A percentile compares a stretch with the other conserved stretches of the same genome.
Evolutionary conservation across 2,888 invertebrate species (phyloP).

Genomic region (Drosophila atroscutellata): DNA sequence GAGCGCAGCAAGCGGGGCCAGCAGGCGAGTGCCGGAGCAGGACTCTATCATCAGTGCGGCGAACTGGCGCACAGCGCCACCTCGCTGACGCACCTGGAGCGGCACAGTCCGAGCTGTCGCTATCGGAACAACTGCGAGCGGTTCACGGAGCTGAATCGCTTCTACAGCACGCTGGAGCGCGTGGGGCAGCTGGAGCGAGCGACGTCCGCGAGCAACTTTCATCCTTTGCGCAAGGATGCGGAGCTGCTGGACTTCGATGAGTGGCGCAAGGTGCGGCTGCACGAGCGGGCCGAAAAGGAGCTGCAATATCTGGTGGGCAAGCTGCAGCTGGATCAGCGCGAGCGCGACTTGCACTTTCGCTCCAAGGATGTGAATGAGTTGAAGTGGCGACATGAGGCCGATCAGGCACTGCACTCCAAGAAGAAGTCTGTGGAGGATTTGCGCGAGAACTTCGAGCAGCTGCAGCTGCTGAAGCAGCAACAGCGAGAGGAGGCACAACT

Average conservation of each 20-base stretch:
- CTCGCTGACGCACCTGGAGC: constrained; percentile 85
- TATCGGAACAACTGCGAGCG: constrained; percentile 89
- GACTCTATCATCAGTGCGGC: constrained; percentile 79
- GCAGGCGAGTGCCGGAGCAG: constrained; percentile 18
- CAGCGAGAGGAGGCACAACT: constrained; percentile 86
- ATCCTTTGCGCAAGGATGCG: constrained; percentile 90
- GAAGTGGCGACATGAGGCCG: constrained; percentile 91
- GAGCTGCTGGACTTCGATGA: constrained; percentile 94
- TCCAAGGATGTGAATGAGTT: constrained; percentile 90
- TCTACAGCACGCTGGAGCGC: constrained; percentile 93
- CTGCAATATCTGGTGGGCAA: constrained; percentile 91
- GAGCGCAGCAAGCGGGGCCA: constrained; percentile 71
- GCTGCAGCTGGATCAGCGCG: constrained; percentile 91
- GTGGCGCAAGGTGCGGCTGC: constrained; percentile 92
- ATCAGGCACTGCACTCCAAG: constrained; percentile 91
- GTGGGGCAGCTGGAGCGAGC: constrained; percentile 92
- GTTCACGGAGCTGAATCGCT: constrained; percentile 93
- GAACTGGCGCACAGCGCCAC: constrained; percentile 83
- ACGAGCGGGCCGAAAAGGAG: constrained; percentile 93
- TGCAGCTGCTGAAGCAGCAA: constrained; percentile 86
- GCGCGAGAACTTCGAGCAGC: constrained; percentile 90
- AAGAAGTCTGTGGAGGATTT: constrained; percentile 95
- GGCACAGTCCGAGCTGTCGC: constrained; percentile 82
- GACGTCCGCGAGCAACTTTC: constrained; percentile 89
- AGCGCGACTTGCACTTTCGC: constrained; percentile 93